Evolutionary conservation across 2,113 vertebrate genomes (phyloP).

Genomic region (Prionailurus bengalensis): DNA sequence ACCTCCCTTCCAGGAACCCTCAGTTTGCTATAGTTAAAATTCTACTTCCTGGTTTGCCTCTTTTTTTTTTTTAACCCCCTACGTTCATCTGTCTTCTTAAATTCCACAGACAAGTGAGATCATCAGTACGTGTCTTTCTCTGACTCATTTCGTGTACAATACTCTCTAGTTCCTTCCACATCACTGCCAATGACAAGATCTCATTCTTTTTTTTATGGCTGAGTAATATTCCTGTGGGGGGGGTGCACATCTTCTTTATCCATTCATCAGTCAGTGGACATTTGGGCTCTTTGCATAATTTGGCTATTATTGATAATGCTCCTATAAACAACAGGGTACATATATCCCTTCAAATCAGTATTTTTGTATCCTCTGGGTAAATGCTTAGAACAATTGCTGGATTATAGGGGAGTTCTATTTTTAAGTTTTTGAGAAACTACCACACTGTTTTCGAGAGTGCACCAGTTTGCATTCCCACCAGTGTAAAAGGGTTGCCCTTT

Average conservation of each 20-base stretch:
- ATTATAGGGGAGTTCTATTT: not conserved
- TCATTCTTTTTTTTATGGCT: not conserved
- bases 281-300: not conserved
- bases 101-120: not conserved
- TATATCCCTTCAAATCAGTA: not conserved
- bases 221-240: not conserved
- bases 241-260: not conserved
- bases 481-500: not conserved
- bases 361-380: not conserved
- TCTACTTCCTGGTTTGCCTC: not conserved
- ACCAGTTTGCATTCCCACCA: not conserved
- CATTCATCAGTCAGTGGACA: not conserved
- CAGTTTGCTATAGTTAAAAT: not conserved
- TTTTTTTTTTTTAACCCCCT: not conserved
- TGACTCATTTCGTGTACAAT: not conserved
- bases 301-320: not conserved
- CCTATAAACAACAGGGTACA: not conserved
- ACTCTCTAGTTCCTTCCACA: not conserved
- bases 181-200: not conserved
- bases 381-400: not conserved
- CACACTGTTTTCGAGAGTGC: not conserved
- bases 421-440: not conserved
- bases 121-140: not conserved
- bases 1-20: not conserved
- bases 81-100: not conserved